Evolutionary conservation across 1,140 invertebrate species (phyloP).

Genomic region (Drosophila ohnishii): DNA sequence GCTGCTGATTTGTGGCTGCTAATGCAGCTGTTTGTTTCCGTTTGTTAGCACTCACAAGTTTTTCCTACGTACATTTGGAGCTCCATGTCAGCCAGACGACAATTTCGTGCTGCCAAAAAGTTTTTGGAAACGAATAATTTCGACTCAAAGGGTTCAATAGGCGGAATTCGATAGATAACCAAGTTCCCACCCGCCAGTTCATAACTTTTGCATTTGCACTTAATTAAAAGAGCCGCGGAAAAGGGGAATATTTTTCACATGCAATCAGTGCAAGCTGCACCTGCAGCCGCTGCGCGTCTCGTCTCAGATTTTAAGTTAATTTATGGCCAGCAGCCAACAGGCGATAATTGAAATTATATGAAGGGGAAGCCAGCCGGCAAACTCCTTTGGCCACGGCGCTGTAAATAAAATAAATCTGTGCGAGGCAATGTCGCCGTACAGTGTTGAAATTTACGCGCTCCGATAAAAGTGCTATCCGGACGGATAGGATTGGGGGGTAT

Average conservation of each 20-base stretch:
- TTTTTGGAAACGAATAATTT: constrained; percentile 14
- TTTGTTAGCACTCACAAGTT: constrained; percentile 61
- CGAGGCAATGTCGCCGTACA: constrained; percentile 40
- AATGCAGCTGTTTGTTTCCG: constrained; percentile 81
- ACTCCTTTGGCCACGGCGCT: constrained; percentile 34
- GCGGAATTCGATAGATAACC: constrained; percentile 40
- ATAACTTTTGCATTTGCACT: constrained; percentile 49
- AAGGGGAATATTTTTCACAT: constrained; percentile 57
- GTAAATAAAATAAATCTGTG: constrained; percentile 80
- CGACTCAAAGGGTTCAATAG: constrained; percentile 59
- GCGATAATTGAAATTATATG: constrained; percentile 81
- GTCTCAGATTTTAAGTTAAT: constrained; percentile 64
- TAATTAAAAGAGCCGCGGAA: constrained; percentile 64
- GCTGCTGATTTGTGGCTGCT: constrained; percentile 73
- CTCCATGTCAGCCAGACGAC: constrained; percentile 20
- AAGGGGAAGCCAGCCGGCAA: constrained; percentile 40
- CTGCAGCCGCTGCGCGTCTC: background rate
- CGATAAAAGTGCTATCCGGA: constrained; percentile 58
- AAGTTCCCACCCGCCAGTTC: constrained; percentile 30
- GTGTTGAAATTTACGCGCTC: constrained; percentile 65
- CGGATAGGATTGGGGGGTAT: constrained; percentile 12
- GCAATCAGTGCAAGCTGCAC: constrained; percentile 60
- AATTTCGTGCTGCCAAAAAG: constrained; percentile 20
- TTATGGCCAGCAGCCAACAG: constrained; percentile 72
- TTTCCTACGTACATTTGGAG: constrained; percentile 6